Conservation (phyloP, 2,888 invertebrate species). For the Clepsis dumicolana region DNA sequence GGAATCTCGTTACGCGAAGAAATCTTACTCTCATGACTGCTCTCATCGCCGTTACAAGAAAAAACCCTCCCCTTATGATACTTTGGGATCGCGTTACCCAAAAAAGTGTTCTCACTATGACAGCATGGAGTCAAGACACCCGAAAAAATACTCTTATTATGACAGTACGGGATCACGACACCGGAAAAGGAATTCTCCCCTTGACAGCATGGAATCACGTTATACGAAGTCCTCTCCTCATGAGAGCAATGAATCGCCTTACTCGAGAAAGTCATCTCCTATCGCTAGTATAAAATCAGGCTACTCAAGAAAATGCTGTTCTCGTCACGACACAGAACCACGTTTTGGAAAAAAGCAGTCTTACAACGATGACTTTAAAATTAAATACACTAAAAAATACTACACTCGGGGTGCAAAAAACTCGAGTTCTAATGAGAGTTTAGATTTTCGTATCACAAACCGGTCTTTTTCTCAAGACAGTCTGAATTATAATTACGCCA, state of each 20-base stretch:
- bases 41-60: neutral
- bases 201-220: neutral
- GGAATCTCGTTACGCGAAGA: neutral
- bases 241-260: neutral
- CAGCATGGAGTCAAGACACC: neutral
- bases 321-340: neutral
- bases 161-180: neutral
- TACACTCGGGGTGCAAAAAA: neutral
- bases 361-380: neutral
- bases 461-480: neutral
- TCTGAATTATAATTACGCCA: neutral
- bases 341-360: neutral
- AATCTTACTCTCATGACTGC: no score
- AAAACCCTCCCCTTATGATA: neutral
- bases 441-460: neutral
- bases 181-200: neutral
- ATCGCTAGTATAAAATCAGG: neutral
- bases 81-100: neutral
- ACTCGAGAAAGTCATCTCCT: neutral
- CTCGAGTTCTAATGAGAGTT: neutral
- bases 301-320: neutral
- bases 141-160: neutral
- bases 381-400: neutral
- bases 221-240: neutral
- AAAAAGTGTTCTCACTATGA: neutral